These are phyloP conservation scores for Oxycera nigricornis DNA, from an alignment of 2,888 invertebrate species.

Conservation along the genomic window DNA sequence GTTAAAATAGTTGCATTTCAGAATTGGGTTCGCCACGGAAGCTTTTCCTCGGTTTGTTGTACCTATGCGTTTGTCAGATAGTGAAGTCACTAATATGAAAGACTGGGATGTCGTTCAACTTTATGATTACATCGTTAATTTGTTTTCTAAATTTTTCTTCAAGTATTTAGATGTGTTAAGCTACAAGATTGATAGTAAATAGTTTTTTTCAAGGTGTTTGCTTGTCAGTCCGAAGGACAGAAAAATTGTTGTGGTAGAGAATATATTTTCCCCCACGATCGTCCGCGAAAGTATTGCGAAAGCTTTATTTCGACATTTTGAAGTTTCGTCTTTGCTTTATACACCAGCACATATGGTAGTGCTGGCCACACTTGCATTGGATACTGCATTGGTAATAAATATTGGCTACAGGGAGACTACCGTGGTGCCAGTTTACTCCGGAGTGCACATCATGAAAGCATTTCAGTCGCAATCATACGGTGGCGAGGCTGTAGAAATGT, in stretches of 20 bases:
- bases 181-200: background rate
- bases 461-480: conserved; percentile 84
- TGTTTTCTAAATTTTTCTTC: conserved; percentile 87
- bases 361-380: conserved; percentile 81
- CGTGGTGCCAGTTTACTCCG: conserved; percentile 85
- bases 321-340: conserved; percentile 82
- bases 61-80: conserved; percentile 75
- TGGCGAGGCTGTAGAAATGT: conserved; percentile 74
- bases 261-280: conserved; percentile 79
- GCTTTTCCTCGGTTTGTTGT: conserved; percentile 87
- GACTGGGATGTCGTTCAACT: conserved; percentile 71
- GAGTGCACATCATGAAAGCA: conserved; percentile 83
- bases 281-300: conserved; percentile 88
- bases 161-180: conserved; percentile 66
- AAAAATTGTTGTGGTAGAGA: conserved; percentile 90
- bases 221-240: conserved; percentile 93
- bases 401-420: conserved; percentile 86
- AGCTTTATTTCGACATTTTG: conserved; percentile 91
- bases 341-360: conserved; percentile 86
- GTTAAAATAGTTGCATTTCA: conserved; percentile 57
- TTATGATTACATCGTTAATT: conserved; percentile 85
- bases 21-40: conserved; percentile 93
- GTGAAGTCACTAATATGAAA: conserved; percentile 68
- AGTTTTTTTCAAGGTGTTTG: conserved; percentile 70
- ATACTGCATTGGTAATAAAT: conserved; percentile 84